Conservation (phyloP, 1,140 invertebrate genomes). For the Ooceraea biroi region DNA sequence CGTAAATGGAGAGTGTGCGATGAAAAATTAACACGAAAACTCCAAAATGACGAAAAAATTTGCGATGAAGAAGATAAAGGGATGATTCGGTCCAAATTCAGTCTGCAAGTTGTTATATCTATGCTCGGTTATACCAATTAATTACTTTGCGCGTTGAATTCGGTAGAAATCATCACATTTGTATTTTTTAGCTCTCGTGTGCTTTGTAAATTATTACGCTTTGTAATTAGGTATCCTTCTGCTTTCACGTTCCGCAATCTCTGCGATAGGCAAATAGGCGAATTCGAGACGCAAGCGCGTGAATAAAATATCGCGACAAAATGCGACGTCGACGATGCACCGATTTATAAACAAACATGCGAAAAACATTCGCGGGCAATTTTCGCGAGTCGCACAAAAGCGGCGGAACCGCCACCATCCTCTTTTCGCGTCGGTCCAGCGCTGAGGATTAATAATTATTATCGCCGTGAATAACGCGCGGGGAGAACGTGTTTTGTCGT, state of each 20-base stretch:
- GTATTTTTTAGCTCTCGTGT: no score
- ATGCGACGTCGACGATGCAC: no score
- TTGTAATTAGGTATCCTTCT: background rate
- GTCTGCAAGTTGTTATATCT: no score
- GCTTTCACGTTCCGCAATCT: background rate
- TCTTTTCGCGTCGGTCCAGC: background rate
- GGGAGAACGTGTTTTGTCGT: background rate
- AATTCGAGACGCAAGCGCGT: background rate
- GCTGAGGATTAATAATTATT: conserved; percentile 37
- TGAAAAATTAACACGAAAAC: no score
- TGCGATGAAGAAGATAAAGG: no score
- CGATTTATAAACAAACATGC: conserved; percentile 12
- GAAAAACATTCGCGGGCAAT: conserved; percentile 20
- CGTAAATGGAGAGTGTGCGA: background rate
- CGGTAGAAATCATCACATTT: no score
- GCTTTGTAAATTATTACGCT: background rate
- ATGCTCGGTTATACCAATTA: no score
- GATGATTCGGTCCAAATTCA: no score
- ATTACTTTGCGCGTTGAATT: no score
- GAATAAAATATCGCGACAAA: background rate
- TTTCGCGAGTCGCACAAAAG: conserved; percentile 13
- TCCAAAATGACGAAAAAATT: no score
- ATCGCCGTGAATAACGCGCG: background rate
- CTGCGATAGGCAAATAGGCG: background rate
- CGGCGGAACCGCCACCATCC: background rate